Evolutionary conservation across 2,888 invertebrate genomes (phyloP), one percentile per base, ranked within the genome.

Genomic region (Apamea crenata): DNA sequence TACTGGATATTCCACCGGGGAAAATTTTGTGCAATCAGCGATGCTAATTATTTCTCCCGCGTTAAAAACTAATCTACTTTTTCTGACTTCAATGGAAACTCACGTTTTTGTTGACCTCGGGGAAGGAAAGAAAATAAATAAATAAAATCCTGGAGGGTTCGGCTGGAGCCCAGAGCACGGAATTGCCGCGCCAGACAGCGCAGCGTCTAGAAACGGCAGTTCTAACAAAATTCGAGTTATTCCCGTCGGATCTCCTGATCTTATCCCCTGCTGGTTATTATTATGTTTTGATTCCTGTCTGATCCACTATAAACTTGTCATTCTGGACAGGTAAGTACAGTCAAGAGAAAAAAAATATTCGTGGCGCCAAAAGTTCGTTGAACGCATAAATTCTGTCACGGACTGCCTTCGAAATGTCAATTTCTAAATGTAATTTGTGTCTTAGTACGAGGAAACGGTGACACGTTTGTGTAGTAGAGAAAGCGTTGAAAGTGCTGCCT

Each of bases 21-120:
- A 44, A 67, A 77, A 85, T 63, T 86, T 80, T n/a, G 59, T 61
- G 76, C 59, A 86, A 77, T 83, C 72, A 50, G 53, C 67, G 53
- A 61, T 68, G 67, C 76, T 83, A 83, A 85, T 79, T 85, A 80
- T 73, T 74, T 50, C 29, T 25, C 14, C 32, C n/a, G 32, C 29
- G 47, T 76, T 80, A 74, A 77, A 86, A 86, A 83, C 73, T 56
- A 61, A 85, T 77, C 47, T 40, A 72, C 53, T 66, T 79, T 83
- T 86, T 71, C 73, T 14, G 53, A 44, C 61, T 70, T 63, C 53
- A 63, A 73, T 59, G 66, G 21, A 25, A 61, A 69, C 61, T 81
- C 47, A n/a, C 63, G 50, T 80, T 71, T 69, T 71, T 74, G 36
- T 25, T 56, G 65, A 68, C 36, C 18, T 71, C 8, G n/a, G 36